Evolutionary conservation across 2,888 invertebrate species (phyloP).

Genomic region (Tanytarsus gracilentus): DNA sequence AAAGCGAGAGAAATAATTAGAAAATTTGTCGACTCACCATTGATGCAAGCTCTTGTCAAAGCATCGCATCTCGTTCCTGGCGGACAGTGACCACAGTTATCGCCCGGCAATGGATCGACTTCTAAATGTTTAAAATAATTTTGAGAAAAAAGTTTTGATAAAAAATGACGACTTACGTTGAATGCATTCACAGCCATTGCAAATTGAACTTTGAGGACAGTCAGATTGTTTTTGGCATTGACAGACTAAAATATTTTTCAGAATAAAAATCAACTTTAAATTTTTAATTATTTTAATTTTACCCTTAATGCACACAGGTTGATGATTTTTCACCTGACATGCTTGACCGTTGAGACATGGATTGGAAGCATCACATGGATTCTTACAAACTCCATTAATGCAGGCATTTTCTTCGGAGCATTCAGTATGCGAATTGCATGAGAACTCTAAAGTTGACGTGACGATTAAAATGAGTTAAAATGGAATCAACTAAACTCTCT

Average conservation of each 20-base stretch:
- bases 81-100: constrained; percentile 67
- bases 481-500: too few species aligned
- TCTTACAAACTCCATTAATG: constrained; percentile 65
- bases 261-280: constrained; percentile 21
- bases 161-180: constrained; percentile 46
- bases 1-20: neutral
- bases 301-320: constrained; percentile 77
- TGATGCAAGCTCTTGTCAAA: constrained; percentile 70
- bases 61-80: constrained; percentile 70
- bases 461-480: too few species aligned
- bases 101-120: constrained; percentile 33
- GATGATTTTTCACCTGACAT: constrained; percentile 74
- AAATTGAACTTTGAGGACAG: constrained; percentile 52
- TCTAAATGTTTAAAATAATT: constrained; percentile 32
- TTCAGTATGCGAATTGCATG: too few species aligned
- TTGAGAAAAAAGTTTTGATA: constrained; percentile 5
- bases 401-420: constrained; percentile 72
- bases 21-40: constrained; percentile 73
- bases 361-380: constrained; percentile 67
- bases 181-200: constrained; percentile 63
- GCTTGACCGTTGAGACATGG: constrained; percentile 68
- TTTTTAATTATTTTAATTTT: constrained; percentile 32
- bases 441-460: too few species aligned
- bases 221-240: constrained; percentile 61
- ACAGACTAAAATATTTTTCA: constrained; percentile 46